Conservation (phyloP, 2,113 vertebrate genomes). For the Bos taurus region DNA sequence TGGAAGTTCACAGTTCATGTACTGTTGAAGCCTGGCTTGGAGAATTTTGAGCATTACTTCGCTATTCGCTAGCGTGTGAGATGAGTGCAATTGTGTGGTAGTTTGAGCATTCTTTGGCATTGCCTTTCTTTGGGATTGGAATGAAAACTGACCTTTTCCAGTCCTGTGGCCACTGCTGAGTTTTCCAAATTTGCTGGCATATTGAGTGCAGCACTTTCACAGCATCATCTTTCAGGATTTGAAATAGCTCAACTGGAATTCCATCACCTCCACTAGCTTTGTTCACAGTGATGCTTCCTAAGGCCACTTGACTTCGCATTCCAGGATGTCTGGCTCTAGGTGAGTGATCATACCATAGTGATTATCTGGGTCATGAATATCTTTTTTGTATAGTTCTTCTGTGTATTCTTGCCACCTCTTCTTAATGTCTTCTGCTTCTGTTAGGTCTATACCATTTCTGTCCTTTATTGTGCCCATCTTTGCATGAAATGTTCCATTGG, state of each 20-base stretch:
- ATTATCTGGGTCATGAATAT: not conserved
- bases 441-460: not conserved
- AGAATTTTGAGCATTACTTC: too few relatives aligned
- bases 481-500: not conserved
- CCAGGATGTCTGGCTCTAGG: not conserved
- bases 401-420: not conserved
- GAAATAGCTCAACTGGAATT: not conserved
- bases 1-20: not conserved
- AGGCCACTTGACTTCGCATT: not conserved
- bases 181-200: not conserved
- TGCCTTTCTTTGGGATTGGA: too few relatives aligned
- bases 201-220: not conserved
- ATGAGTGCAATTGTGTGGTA: too few relatives aligned
- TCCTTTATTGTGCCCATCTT: not conserved
- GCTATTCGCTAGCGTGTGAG: too few relatives aligned
- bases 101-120: too few relatives aligned
- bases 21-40: too few relatives aligned
- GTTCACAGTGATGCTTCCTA: not conserved
- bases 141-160: too few relatives aligned
- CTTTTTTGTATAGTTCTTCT: not conserved
- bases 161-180: too few relatives aligned
- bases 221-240: not conserved
- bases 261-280: not conserved
- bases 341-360: not conserved
- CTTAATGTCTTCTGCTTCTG: not conserved